These are phyloP conservation scores for Caenorhabditis sulstoni DNA, from an alignment of 2,888 invertebrate species.

Conservation along the genomic window DNA sequence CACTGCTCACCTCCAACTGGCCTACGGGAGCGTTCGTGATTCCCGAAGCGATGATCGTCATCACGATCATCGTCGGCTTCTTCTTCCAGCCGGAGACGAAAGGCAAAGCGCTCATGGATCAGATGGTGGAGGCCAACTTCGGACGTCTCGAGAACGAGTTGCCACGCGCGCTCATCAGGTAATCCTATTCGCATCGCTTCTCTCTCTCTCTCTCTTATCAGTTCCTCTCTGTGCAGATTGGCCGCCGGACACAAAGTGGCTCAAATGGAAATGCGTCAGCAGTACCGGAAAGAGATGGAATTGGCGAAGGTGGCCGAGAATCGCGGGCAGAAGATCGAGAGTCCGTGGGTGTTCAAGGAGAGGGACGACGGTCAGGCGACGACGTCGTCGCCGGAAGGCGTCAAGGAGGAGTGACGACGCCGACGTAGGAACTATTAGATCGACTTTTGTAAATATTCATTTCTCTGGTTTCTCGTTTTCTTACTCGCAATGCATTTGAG, in stretches of 20 bases:
- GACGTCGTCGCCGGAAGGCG: background rate
- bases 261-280: constrained; percentile 70
- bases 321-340: constrained; percentile 56
- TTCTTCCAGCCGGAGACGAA: constrained; percentile 77
- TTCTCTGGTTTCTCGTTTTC: background rate
- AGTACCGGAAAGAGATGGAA: constrained; percentile 62
- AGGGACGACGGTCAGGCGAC: too few species aligned
- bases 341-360: constrained; percentile 66
- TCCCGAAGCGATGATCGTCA: constrained; percentile 71
- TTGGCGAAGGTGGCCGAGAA: constrained; percentile 55
- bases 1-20: constrained; percentile 68
- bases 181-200: background rate
- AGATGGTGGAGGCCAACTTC: constrained; percentile 76
- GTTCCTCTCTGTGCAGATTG: constrained; percentile 68
- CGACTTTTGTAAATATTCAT: constrained; percentile 43
- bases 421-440: constrained; percentile 14
- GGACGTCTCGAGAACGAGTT: constrained; percentile 73
- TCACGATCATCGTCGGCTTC: constrained; percentile 73
- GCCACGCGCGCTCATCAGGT: constrained; percentile 74
- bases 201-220: background rate
- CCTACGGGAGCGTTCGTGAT: constrained; percentile 73
- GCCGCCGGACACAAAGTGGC: constrained; percentile 75
- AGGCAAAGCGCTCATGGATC: constrained; percentile 76
- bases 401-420: constrained; percentile 25
- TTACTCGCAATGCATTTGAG: constrained; percentile 29